Evolutionary conservation across 2,888 invertebrate genomes (phyloP).

Genomic region (Andrena dorsata): DNA sequence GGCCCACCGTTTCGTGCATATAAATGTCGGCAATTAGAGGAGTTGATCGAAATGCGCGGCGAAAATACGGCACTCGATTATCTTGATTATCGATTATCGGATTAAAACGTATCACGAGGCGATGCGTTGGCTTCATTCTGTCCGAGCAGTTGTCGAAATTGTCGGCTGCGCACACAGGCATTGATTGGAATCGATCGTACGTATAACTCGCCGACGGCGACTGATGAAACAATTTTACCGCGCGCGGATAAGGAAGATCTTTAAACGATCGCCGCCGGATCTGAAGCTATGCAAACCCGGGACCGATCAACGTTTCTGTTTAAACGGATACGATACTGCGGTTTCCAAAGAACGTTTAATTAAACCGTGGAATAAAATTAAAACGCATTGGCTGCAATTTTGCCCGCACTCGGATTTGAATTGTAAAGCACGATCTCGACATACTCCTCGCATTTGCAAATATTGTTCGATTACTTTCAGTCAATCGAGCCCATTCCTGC

Average conservation of each 20-base stretch:
- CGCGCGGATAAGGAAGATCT: not conserved
- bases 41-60: not conserved
- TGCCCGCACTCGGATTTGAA: slow-evolving; percentile 6
- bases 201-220: not conserved
- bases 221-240: not conserved
- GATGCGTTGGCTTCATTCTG: not conserved
- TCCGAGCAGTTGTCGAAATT: slow-evolving; percentile 1
- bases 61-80: slow-evolving; percentile 14
- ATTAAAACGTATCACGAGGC: not conserved
- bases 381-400: slow-evolving; percentile 1
- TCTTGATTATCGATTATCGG: slow-evolving; percentile 8
- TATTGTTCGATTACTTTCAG: not conserved
- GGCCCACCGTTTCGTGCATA: not conserved
- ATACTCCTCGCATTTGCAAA: not conserved
- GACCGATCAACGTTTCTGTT: not conserved
- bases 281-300: not conserved
- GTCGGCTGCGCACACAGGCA: not conserved
- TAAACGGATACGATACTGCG: too few species aligned
- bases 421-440: slow-evolving; percentile 16
- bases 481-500: not conserved
- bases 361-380: too few species aligned
- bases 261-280: not conserved
- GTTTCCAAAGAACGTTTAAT: not conserved
- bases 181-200: not conserved
- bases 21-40: not conserved